Percentiles rank a stretch among this genome's conserved stretches.
These are phyloP conservation scores for Colletes gigas DNA, from an alignment of 1,140 invertebrate genomes.

Conservation along the genomic window DNA sequence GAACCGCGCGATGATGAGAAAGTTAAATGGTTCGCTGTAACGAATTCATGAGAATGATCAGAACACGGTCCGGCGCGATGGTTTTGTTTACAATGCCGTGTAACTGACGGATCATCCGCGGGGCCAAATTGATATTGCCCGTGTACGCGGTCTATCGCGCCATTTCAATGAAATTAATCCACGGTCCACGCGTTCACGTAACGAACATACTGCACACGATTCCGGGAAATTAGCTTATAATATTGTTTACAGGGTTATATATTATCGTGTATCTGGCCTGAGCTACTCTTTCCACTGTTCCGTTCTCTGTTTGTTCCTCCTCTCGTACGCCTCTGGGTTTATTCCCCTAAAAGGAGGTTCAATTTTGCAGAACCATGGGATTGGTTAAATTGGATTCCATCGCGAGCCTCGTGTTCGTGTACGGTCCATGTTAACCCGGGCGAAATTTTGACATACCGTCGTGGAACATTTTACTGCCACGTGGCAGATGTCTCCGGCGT, in stretches of 20 bases:
- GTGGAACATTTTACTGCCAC: not conserved
- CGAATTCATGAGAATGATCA: slow-evolving; percentile 16
- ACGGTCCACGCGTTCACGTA: not conserved
- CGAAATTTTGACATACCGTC: not conserved
- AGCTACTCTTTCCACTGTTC: not conserved
- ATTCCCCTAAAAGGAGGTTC: not conserved
- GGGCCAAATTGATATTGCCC: slow-evolving; percentile 38
- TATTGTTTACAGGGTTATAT: slow-evolving; percentile 23
- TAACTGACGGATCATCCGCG: slow-evolving; percentile 8
- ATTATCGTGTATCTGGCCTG: not conserved
- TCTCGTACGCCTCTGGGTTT: not conserved
- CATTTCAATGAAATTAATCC: slow-evolving; percentile 40
- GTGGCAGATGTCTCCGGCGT: not conserved
- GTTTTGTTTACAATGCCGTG: slow-evolving; percentile 33
- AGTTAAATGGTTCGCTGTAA: not conserved
- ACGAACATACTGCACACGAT: not conserved
- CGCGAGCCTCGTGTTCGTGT: not conserved
- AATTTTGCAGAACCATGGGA: not conserved
- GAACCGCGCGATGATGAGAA: not conserved
- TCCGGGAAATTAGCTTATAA: slow-evolving; percentile 35
- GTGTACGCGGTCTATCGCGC: not conserved
- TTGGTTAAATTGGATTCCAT: not conserved
- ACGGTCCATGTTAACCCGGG: not conserved
- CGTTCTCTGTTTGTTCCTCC: not conserved
- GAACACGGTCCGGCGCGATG: not conserved